Base-by-base conservation (phyloP, 2,888 invertebrate genomes). In the Listrodromus nycthemerus region DNA sequence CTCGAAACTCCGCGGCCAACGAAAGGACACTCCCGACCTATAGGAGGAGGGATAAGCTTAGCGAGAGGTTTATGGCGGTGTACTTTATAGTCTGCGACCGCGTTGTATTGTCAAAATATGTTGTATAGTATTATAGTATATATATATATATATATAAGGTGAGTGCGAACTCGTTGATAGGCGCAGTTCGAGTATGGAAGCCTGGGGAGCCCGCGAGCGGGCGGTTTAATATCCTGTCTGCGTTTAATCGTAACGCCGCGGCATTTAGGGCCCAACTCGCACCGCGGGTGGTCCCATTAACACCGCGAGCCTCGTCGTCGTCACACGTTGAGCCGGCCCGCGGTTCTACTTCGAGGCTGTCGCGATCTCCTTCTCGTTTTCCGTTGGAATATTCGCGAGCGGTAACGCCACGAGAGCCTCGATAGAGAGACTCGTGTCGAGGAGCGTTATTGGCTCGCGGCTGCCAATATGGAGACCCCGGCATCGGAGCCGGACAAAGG, bases 211-310 rank as follows among this genome's bases (percentile, higher is more conserved):
- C 55, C 58, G 65, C 73, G 80, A 27, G 85, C 80, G 83, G 89
- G 86, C 88, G 88, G 89, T 92, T 92, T 92, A 92, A 92, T 92
- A 92, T 92, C 92, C 92, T 91, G 92, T 92, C 91, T 91, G 89
- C 91, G 88, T 92, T 92, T 92, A 92, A 92, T 92, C 92, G 91
- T 85, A 85, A 85, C 86, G 89, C 91, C 85, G 85, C 86, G 89
- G 91, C 89, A 92, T 92, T 92, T 91, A 92, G 90, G 89, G 88
- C 83, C 85, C 87, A 70, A 55, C 69, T 73, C 55, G 55, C 77
- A 86, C 88, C 81, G 85, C 90, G 90, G 92, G 91, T 88, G 91
- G 92, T 91, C 92, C 91, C 89, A 91, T 92, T 91, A 91, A 90
- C 90, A 88, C 88, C 82, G 86, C 86, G 71, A 79, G 71, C 80